Evolutionary conservation across 2,888 invertebrate genomes (phyloP), one percentile per base, ranked within the genome.

Genomic region (Melipona beecheii): DNA sequence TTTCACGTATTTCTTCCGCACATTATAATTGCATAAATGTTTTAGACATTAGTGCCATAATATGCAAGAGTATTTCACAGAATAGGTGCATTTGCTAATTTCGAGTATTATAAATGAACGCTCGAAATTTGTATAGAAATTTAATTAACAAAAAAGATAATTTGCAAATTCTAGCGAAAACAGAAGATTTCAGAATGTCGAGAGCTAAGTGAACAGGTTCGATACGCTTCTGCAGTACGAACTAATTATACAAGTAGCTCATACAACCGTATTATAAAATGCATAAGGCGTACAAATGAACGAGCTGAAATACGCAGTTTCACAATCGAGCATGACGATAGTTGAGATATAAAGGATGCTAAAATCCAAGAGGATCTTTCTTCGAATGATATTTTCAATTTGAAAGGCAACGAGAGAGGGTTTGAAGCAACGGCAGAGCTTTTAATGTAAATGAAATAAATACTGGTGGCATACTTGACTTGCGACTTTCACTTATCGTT

Each of bases 401-500:
- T 15, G 64, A 68, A 50, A 69, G 50, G n/a, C 17, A 27, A 36
- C 17, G 17, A 4, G 11, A 4, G 21, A n/a, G 49, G 24, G 31
- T 66, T 58, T 36, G 24, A 50, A 11, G 6, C n/a, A 24, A n/a
- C 36, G 54, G 13, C 21, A 50, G 13, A 24, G n/a, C n/a, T 50
- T 76, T 52, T 43, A 36, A 49, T 56, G 54, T 31, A 50, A 68
- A 62, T 52, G 75, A 56, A 78, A 78, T 70, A 74, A 65, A 62
- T 43, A 54, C 31, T 19, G 27, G 71, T 70, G 58, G 58, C 66
- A 24, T 60, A 27, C 21, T 72, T 24, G 19, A 49, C 24, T 24
- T 62, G 54, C 52, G 64, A 78, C 73, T 83, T 83, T 74, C 75
- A 36, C 84, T 87, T 80, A 79, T 87, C 79, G 78, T 81, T 86